These are phyloP conservation scores for Reticulitermes speratus DNA, from an alignment of 1,140 invertebrate species.

Conservation along the genomic window DNA sequence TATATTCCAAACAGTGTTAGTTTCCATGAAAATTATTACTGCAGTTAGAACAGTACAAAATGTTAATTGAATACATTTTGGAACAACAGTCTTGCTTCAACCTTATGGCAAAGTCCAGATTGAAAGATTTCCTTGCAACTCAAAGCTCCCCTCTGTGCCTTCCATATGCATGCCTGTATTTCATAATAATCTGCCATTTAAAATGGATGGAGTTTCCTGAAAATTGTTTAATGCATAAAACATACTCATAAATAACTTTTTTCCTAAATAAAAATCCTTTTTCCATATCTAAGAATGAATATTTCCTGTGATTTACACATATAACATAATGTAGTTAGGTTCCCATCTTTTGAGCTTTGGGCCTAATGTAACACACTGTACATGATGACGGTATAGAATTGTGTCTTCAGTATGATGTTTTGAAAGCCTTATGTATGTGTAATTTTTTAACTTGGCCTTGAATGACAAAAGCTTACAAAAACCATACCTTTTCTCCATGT, in stretches of 20 bases:
- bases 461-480: not conserved
- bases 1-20: no score
- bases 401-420: not conserved
- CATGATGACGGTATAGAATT: not conserved
- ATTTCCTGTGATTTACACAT: not conserved
- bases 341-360: not conserved
- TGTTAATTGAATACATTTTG: not conserved
- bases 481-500: not conserved
- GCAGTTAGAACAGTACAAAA: not conserved
- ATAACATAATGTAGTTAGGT: not conserved
- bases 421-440: not conserved
- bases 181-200: not conserved
- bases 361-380: not conserved
- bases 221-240: not conserved
- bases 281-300: not conserved
- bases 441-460: not conserved
- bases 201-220: not conserved
- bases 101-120: not conserved
- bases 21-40: no score
- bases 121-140: not conserved
- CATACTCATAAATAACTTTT: not conserved
- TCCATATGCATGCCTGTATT: not conserved
- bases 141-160: not conserved
- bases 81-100: not conserved
- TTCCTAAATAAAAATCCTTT: not conserved